Percentiles rank a stretch among this genome's conserved stretches.
Evolutionary conservation across 2,888 invertebrate species (phyloP).

Genomic region (Ormyrus pomaceus): DNA sequence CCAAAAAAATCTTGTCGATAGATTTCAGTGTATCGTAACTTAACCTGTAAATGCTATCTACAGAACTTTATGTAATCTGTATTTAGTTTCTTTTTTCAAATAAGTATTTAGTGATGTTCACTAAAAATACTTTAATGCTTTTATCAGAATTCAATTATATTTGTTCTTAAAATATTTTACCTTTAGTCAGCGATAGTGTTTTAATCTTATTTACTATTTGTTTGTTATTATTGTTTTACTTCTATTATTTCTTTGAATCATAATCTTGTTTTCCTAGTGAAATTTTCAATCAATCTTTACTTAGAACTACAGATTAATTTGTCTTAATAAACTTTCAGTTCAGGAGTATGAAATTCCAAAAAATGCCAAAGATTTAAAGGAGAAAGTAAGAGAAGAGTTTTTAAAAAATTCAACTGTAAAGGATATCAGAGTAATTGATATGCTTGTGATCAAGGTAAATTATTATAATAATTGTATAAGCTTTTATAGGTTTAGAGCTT

Average conservation of each 20-base stretch:
- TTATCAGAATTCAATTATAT: not conserved
- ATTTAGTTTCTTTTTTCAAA: slow-evolving; percentile 34
- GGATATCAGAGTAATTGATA: slow-evolving; percentile 93
- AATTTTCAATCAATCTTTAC: not conserved
- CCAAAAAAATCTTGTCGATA: slow-evolving; percentile 49
- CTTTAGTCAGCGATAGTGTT: not conserved
- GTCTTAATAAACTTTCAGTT: slow-evolving; percentile 78
- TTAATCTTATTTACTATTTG: not conserved
- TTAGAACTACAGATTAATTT: not conserved
- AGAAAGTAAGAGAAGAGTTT: slow-evolving; percentile 88
- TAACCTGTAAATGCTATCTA: slow-evolving; percentile 62
- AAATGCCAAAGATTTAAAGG: slow-evolving; percentile 81
- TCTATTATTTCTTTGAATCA: not conserved
- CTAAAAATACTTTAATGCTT: not conserved
- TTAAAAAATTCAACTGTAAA: slow-evolving; percentile 84
- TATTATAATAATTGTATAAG: slow-evolving; percentile 20
- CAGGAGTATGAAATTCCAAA: slow-evolving; percentile 90
- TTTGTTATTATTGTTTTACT: not conserved
- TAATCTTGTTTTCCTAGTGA: not conserved
- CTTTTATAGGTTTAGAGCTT: slow-evolving; percentile 16
- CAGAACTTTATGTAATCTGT: slow-evolving; percentile 46
- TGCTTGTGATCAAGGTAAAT: slow-evolving; percentile 92
- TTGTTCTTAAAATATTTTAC: not conserved
- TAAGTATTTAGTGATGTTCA: not conserved
- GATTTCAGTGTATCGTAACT: slow-evolving; percentile 26